These are phyloP conservation scores for Reinhardtius hippoglossoides DNA, from an alignment of 2,113 vertebrate species.

Conservation along the genomic window DNA sequence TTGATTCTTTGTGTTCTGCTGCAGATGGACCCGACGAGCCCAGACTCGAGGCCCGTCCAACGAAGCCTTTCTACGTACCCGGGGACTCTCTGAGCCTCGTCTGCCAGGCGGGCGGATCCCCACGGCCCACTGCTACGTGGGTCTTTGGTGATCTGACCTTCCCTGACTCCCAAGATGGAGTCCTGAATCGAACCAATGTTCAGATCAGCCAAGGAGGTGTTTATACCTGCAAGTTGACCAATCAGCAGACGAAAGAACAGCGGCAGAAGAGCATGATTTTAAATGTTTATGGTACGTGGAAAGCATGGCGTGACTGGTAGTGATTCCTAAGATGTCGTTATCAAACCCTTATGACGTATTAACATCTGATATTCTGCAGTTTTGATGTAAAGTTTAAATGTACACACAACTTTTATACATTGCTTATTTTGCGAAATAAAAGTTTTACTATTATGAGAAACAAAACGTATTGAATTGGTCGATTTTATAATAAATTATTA, in stretches of 20 bases:
- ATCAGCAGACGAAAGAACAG: slow-evolving; percentile 37
- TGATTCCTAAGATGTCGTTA: too few species aligned
- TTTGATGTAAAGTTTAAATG: too few species aligned
- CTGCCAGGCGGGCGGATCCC: slow-evolving; percentile 72
- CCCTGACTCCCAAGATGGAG: slow-evolving; percentile 22
- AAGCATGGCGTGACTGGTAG: too few species aligned
- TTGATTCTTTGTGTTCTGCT: slow-evolving; percentile 5
- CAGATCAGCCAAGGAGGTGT: slow-evolving; percentile 70
- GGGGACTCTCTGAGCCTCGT: slow-evolving; percentile 72
- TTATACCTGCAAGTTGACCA: slow-evolving; percentile 74
- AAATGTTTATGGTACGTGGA: slow-evolving; percentile 70
- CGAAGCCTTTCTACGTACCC: slow-evolving; percentile 58
- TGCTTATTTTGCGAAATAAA: too few species aligned
- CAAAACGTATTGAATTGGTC: too few species aligned
- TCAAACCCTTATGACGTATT: too few species aligned
- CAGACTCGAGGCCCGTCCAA: slow-evolving; percentile 55
- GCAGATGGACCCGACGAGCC: slow-evolving; percentile 81
- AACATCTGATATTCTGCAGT: too few species aligned
- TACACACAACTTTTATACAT: too few species aligned
- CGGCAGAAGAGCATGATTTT: slow-evolving; percentile 51
- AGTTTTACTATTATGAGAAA: too few species aligned
- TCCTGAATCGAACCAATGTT: slow-evolving; percentile 61
- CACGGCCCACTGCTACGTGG: slow-evolving; percentile 68
- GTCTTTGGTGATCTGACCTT: slow-evolving; percentile 51
- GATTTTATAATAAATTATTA: too few species aligned